Evolutionary conservation across 1,140 invertebrate genomes (phyloP).

Genomic region (Archivesica marissinica): DNA sequence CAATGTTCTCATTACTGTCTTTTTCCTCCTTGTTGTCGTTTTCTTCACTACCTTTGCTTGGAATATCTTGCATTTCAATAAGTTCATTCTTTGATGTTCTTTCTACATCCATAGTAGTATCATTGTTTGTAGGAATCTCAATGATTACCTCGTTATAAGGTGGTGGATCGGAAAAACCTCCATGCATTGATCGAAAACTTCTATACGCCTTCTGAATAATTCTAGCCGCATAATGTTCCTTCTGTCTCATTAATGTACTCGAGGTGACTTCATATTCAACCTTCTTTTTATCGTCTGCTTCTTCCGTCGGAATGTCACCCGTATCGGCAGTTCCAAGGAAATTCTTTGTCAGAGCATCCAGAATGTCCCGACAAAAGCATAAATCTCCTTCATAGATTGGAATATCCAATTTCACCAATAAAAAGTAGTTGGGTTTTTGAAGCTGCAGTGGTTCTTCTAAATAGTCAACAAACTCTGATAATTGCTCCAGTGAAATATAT

Average conservation of each 20-base stretch:
- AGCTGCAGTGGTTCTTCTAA: slow-evolving; percentile 87
- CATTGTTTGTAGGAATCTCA: slow-evolving; percentile 46
- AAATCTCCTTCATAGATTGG: slow-evolving; percentile 98
- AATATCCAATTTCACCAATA: slow-evolving; percentile 99
- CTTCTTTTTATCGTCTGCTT: slow-evolving; percentile 88
- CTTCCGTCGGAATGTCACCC: slow-evolving; percentile 88
- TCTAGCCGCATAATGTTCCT: slow-evolving; percentile 97
- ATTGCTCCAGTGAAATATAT: slow-evolving; percentile 96
- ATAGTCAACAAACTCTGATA: slow-evolving; percentile 97
- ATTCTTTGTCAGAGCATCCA: slow-evolving; percentile 95
- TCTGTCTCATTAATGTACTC: slow-evolving; percentile 96
- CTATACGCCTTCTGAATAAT: slow-evolving; percentile 97
- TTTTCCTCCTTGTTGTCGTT: slow-evolving; percentile 49
- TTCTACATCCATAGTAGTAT: slow-evolving; percentile 43
- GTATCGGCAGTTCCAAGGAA: slow-evolving; percentile 93
- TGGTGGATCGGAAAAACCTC: slow-evolving; percentile 61
- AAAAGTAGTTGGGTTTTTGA: slow-evolving; percentile 99
- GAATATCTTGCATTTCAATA: slow-evolving; percentile 54
- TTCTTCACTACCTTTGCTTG: slow-evolving; percentile 45
- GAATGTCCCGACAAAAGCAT: slow-evolving; percentile 98
- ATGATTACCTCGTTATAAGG: slow-evolving; percentile 63
- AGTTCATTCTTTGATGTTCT: slow-evolving; percentile 34
- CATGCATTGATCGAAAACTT: slow-evolving; percentile 69
- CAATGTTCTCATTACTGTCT: slow-evolving; percentile 48
- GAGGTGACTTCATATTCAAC: slow-evolving; percentile 96